A percentile compares a stretch with the other conserved stretches of the same genome.
phyloP scores from a whole-genome alignment of 2,113 vertebrate species.

The Dryoscopus gambensis region DNA sequence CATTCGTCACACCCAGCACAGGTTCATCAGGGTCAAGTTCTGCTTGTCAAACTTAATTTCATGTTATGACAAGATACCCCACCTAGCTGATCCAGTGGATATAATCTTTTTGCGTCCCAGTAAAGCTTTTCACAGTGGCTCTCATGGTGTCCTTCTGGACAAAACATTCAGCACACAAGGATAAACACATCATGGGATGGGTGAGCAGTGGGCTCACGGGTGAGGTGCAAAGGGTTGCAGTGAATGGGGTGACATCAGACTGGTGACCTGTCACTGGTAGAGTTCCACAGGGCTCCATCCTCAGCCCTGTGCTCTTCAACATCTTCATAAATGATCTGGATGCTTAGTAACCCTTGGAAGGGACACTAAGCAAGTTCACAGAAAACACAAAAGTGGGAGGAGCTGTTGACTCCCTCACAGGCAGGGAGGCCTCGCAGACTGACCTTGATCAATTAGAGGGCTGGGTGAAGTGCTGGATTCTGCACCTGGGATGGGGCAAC shows the following conservation, averaged over 20 bases:
- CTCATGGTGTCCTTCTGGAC: not conserved
- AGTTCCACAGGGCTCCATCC: not conserved
- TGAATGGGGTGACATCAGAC: not conserved
- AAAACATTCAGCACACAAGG: not conserved
- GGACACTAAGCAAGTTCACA: not conserved
- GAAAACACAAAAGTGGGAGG: not conserved
- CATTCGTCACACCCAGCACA: not conserved
- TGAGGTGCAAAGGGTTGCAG: not conserved
- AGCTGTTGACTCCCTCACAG: not conserved
- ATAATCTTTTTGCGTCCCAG: not conserved
- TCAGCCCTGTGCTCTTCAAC: not conserved
- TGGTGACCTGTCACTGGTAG: not conserved
- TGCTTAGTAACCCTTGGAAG: not conserved
- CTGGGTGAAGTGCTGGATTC: not conserved
- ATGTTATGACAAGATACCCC: not conserved
- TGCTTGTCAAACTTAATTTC: not conserved
- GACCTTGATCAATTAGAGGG: not conserved
- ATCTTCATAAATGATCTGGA: not conserved
- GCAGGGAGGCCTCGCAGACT: not conserved
- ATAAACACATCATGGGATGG: not conserved
- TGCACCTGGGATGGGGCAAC: too few species aligned
- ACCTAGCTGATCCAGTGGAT: not conserved
- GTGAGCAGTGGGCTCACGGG: rapidly evolving
- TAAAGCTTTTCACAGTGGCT: not conserved
- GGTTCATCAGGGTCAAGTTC: not conserved